A percentile compares a stretch with the other conserved stretches of the same genome.
These are phyloP conservation scores for Bolborhynchus lineola DNA, from an alignment of 2,113 vertebrate genomes.

Conservation along the genomic window DNA sequence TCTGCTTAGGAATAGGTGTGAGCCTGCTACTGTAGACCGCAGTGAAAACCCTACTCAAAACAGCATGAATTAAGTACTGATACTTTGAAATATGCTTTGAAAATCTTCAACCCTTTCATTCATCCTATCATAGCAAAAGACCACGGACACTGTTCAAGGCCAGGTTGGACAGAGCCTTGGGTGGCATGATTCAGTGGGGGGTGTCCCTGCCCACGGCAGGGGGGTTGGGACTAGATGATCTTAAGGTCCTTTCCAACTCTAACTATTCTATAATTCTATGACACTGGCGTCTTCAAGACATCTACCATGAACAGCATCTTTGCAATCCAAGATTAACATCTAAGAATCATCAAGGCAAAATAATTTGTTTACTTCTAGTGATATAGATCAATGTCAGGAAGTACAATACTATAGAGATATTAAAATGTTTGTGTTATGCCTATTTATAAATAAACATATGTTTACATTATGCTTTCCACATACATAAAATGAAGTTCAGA, in stretches of 20 bases:
- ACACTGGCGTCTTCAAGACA: background rate
- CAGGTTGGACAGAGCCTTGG: no score
- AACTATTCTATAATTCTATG: no score
- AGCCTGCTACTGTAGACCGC: background rate
- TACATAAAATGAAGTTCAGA: background rate
- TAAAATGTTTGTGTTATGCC: background rate
- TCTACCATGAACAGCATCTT: background rate
- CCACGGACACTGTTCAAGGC: no score
- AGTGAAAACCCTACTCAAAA: background rate
- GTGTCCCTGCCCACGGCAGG: no score
- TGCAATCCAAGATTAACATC: background rate
- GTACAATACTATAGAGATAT: background rate
- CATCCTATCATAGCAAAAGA: background rate
- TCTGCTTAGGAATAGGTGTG: background rate
- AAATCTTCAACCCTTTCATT: background rate
- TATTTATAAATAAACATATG: background rate
- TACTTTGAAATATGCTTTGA: background rate
- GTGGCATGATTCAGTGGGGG: no score
- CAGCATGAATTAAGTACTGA: background rate
- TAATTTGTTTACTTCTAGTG: background rate
- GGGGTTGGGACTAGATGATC: no score
- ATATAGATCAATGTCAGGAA: conserved; percentile 1
- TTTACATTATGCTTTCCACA: background rate
- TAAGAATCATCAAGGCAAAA: background rate
- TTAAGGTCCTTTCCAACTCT: no score